Conservation (phyloP, 2,797 vertebrate species). For the Gorsachius magnificus region DNA sequence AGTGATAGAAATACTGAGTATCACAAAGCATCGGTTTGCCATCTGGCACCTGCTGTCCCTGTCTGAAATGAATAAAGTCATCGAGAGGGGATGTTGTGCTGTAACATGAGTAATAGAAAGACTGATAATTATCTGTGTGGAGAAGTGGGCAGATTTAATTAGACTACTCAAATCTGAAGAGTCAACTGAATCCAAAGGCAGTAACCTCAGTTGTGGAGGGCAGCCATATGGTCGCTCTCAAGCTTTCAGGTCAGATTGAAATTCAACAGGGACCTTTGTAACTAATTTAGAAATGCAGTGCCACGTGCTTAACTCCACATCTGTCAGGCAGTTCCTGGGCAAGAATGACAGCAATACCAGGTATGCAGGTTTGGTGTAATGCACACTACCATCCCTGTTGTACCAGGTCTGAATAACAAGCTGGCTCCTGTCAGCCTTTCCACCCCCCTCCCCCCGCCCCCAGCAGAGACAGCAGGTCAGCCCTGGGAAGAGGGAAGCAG, state of each 20-base stretch:
- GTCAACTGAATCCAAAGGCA: conserved; percentile 50
- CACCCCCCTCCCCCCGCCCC: too few species aligned
- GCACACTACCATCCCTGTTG: rapidly evolving
- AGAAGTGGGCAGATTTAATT: conserved; percentile 71
- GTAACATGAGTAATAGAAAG: conserved; percentile 73
- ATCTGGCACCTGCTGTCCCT: conserved; percentile 76
- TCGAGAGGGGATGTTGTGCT: conserved; percentile 35
- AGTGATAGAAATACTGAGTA: conserved; percentile 45
- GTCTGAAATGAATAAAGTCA: conserved; percentile 68
- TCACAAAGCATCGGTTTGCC: conserved; percentile 56
- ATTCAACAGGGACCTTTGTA: background rate
- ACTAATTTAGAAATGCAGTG: background rate
- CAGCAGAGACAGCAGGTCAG: background rate
- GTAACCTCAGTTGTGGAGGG: background rate
- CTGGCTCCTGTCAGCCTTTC: rapidly evolving
- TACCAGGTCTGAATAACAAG: background rate
- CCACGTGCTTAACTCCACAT: background rate
- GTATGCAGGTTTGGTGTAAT: background rate
- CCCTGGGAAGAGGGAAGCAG: background rate
- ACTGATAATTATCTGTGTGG: conserved; percentile 67
- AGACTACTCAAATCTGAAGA: conserved; percentile 65
- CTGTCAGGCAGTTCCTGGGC: background rate
- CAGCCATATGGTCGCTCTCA: conserved; percentile 22
- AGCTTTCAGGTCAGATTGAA: conserved; percentile 13
- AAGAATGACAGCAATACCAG: background rate